Evolutionary conservation across 2,797 vertebrate genomes (phyloP), one percentile per base, ranked within the genome.

Genomic region (Paguma larvata): DNA sequence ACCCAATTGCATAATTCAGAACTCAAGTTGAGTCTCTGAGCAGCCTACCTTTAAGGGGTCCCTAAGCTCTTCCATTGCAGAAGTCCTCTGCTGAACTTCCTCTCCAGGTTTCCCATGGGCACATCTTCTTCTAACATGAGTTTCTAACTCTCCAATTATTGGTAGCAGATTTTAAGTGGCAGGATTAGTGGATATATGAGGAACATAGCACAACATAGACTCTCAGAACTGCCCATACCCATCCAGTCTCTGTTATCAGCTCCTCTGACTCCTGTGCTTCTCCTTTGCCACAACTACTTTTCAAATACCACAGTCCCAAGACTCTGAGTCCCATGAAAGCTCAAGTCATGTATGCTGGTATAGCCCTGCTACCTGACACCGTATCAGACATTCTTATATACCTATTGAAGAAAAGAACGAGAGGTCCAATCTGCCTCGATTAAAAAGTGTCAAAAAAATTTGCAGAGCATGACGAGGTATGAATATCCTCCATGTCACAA

Each of bases 91-190:
- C 15, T 84, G 27, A 89, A 38, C n/a, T 41, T 38, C 44, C 30
- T 67, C 13, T 6, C 18, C 5, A 53, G 11, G 4, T 44, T 19
- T 27, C 27, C 5, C 23, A 85, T 16, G 18, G n/a, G 1, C 13
- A 44, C 12, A 2, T 85, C 30, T 84, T 95, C 65, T 72, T 91
- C 46, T 13, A 78, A n/a, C 5, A 19, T 73, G 12, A 78, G 16
- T 88, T n/a, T 78, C 51, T 59, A 65, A 62, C 30, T 91, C 88
- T 85, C 21, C 59, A n/a, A 2, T 94, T 88, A 65, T 85, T 85
- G n/a, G 21, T 25, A 53, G 11, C 23, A 63, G n/a, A 80, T 5
- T 85, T 41, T 68, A 78, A 80, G 30, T 48, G 13, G 48, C 63
- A 87, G 41, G n/a, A 46, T 6, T 70, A n/a, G 10, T 48, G 25